A percentile compares a stretch with the other conserved stretches of the same genome.
phyloP scores from a whole-genome alignment of 2,888 invertebrate species.

The Drosophila ezoana region DNA sequence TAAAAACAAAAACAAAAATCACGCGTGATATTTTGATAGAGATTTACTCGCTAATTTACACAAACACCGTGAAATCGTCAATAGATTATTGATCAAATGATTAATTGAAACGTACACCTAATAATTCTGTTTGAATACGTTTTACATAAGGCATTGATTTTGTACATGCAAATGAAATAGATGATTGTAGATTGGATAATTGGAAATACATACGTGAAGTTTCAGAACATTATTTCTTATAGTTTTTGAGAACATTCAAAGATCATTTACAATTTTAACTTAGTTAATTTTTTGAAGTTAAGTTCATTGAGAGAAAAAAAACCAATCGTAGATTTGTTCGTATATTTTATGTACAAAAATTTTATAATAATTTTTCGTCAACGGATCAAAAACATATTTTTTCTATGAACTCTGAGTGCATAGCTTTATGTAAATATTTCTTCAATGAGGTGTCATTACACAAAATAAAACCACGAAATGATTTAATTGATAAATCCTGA shows the following conservation, averaged over 20 bases:
- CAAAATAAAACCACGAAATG: constrained; percentile 47
- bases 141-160: constrained; percentile 53
- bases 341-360: constrained; percentile 31
- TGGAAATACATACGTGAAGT: constrained; percentile 32
- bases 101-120: constrained; percentile 37
- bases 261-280: constrained; percentile 39
- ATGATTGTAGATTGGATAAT: constrained; percentile 25
- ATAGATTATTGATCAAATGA: constrained; percentile 60
- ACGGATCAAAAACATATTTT: constrained; percentile 29
- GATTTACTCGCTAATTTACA: constrained; percentile 53
- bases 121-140: constrained; percentile 53
- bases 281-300: constrained; percentile 17
- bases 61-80: constrained; percentile 67
- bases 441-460: constrained; percentile 48
- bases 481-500: constrained; percentile 50
- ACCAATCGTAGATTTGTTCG: constrained; percentile 35
- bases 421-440: constrained; percentile 53
- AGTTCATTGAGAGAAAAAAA: constrained; percentile 5
- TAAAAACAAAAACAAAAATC: constrained; percentile 39
- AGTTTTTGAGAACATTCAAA: constrained; percentile 23
- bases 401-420: constrained; percentile 39
- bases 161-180: constrained; percentile 43
- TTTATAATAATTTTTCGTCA: constrained; percentile 38
- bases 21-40: constrained; percentile 60
- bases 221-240: constrained; percentile 35